These are phyloP conservation scores for Pimpla rufipes DNA, from an alignment of 2,888 invertebrate species.

Conservation along the genomic window DNA sequence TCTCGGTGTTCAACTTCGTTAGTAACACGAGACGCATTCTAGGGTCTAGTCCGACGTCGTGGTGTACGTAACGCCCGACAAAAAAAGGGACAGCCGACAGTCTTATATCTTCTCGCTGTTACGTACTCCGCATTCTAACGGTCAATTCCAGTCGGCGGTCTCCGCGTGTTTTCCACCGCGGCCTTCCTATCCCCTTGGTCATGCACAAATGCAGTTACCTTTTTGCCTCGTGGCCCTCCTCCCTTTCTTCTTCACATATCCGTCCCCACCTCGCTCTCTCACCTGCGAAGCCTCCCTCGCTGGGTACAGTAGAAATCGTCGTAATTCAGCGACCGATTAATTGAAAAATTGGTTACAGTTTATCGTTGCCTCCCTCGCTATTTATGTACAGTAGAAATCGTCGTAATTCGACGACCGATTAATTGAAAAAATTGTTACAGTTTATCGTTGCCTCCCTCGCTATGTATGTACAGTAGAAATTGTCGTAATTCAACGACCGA, in stretches of 20 bases:
- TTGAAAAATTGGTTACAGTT: too few species aligned
- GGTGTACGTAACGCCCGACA: conserved; percentile 6
- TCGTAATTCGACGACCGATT: too few species aligned
- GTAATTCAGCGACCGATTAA: too few species aligned
- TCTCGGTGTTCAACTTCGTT: conserved; percentile 63
- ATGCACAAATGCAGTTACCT: conserved; percentile 51
- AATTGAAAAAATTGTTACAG: too few species aligned
- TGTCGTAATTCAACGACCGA: conserved; percentile 21
- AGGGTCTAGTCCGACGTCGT: conserved; percentile 19
- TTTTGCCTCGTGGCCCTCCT: conserved; percentile 16
- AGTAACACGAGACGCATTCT: conserved; percentile 58
- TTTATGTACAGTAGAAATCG: too few species aligned
- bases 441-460: neutral
- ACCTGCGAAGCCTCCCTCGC: neutral
- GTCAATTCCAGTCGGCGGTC: conserved; percentile 49
- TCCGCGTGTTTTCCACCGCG: conserved; percentile 23
- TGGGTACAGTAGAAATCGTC: conserved; percentile 15
- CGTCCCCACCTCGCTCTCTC: neutral
- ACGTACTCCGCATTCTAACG: conserved; percentile 56
- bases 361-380: too few species aligned
- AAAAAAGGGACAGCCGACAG: conserved; percentile 43
- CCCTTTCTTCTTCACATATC: neutral
- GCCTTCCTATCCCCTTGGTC: conserved; percentile 18
- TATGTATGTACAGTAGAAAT: conserved; percentile 9
- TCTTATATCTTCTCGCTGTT: conserved; percentile 47